Evolutionary conservation across 2,113 vertebrate species (phyloP).

Genomic region (Phodopus roborovskii): DNA sequence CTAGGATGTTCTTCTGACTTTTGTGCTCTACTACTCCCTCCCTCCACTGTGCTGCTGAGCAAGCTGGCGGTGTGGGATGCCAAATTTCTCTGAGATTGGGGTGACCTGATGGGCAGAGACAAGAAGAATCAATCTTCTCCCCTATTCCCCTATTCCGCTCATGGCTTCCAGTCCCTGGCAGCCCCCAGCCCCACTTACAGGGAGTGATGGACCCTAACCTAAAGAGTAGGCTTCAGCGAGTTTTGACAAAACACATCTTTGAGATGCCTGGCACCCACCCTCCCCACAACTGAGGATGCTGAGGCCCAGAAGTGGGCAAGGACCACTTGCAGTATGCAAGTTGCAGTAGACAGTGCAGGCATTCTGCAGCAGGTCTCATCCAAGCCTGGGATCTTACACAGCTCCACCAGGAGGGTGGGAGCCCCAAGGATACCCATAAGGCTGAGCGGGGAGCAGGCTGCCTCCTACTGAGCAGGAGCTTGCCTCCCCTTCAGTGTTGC

Average conservation of each 20-base stretch:
- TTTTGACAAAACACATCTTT: neutral
- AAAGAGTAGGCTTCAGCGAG: neutral
- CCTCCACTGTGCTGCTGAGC: neutral
- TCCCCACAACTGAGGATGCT: neutral
- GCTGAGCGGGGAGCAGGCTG: neutral
- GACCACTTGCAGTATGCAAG: neutral
- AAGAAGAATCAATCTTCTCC: neutral
- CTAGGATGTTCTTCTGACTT: neutral
- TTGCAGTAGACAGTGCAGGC: neutral
- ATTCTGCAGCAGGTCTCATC: neutral
- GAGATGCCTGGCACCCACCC: neutral
- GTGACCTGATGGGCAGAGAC: neutral
- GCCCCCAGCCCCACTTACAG: too few relatives aligned
- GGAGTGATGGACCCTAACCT: neutral
- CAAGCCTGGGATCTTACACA: neutral
- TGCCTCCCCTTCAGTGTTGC: neutral
- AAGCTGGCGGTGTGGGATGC: neutral
- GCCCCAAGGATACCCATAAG: neutral
- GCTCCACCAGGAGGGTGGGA: neutral
- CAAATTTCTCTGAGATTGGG: neutral
- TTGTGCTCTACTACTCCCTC: neutral
- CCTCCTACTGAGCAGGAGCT: neutral
- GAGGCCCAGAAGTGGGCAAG: neutral
- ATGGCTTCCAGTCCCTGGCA: neutral
- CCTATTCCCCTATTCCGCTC: neutral